phyloP scores from a whole-genome alignment of 1,140 invertebrate species.

The Brachionus manjavacas region DNA sequence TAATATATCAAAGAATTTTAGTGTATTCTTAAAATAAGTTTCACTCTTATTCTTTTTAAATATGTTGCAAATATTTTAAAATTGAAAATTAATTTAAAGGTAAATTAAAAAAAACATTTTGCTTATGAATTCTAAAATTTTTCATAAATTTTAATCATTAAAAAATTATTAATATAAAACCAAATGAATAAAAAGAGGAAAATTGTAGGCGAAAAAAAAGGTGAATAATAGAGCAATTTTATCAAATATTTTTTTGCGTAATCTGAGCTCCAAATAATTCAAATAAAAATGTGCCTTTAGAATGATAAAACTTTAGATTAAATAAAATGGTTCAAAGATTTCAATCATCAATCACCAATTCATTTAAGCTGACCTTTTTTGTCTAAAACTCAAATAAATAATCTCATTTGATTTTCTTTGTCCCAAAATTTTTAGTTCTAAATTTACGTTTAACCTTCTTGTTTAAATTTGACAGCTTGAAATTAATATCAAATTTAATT shows the following conservation, averaged over 20 bases:
- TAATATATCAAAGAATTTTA: neutral
- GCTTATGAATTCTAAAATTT: neutral
- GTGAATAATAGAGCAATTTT: neutral
- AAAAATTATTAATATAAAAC: neutral
- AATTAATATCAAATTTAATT: neutral
- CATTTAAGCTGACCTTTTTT: neutral
- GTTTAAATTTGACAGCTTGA: neutral
- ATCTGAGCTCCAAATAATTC: neutral
- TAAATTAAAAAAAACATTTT: neutral
- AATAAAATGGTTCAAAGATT: neutral
- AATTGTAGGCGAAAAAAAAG: neutral
- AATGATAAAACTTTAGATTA: neutral
- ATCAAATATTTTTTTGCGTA: neutral
- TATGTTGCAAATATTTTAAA: conserved; percentile 2
- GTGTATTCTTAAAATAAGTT: neutral
- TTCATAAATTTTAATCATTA: neutral
- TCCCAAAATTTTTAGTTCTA: neutral
- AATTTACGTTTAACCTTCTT: neutral
- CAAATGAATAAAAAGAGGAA: neutral
- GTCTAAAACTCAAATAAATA: neutral
- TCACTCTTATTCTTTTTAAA: neutral
- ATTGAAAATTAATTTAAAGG: neutral
- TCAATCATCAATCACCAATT: neutral
- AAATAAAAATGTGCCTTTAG: neutral
- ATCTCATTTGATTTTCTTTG: neutral